phyloP scores from a whole-genome alignment of 2,113 vertebrate species.

The Stegostoma tigrinum region DNA sequence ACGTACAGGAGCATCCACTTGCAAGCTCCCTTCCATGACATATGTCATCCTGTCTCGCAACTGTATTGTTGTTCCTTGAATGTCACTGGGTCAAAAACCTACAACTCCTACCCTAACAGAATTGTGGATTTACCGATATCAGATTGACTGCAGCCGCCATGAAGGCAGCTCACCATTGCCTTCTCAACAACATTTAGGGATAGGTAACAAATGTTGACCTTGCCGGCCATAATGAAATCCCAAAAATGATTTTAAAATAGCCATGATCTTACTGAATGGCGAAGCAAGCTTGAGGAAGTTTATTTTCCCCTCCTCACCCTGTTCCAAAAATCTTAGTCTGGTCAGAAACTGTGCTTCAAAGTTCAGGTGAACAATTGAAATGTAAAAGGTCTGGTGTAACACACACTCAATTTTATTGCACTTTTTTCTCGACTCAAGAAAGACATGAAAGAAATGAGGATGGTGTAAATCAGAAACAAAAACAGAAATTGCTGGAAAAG shows the following conservation, averaged over 20 bases:
- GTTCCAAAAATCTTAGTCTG: neutral
- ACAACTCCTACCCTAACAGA: neutral
- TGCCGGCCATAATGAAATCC: neutral
- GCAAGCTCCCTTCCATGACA: neutral
- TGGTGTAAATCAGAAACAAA: no score
- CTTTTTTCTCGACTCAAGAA: neutral
- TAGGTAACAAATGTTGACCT: neutral
- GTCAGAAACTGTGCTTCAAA: neutral
- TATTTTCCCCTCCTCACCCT: neutral
- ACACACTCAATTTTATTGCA: neutral
- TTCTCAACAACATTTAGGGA: neutral
- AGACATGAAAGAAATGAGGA: no score
- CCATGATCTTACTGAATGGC: neutral
- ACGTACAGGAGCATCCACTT: no score
- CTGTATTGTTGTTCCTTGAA: neutral
- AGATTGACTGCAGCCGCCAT: neutral
- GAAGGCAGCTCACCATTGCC: neutral
- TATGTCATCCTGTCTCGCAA: neutral
- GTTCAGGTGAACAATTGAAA: neutral
- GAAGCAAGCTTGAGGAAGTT: neutral
- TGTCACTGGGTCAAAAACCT: neutral
- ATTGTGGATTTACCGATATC: neutral
- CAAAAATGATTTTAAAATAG: neutral
- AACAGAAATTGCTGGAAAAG: no score
- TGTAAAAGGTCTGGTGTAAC: neutral